Evolutionary conservation across 2,888 invertebrate species (phyloP), one percentile per base, ranked within the genome.

Genomic region (Chrysomela aeneicollis): DNA sequence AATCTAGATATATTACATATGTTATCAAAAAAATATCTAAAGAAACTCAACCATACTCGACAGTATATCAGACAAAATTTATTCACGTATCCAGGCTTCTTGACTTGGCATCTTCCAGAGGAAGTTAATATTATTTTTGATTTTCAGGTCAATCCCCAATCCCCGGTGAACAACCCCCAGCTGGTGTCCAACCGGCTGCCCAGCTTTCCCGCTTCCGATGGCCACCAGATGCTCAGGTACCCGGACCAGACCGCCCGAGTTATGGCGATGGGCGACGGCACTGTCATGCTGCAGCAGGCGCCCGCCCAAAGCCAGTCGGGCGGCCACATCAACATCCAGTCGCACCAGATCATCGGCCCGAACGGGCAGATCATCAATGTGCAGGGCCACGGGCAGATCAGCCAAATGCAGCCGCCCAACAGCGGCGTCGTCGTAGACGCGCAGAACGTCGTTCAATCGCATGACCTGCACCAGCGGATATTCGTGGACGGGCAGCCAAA

Each of bases 361-460:
- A 87, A 87, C 69, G 88, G 88, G 49, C 88, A 88, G 79, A 83
- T 88, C 54, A 87, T 88, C 61, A 87, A 87, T 37, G 84, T 88
- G 8, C 87, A 87, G 74, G 63, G 59, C 82, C 71, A 85, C 83
- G 66, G 69, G 50, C 66, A 66, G 49, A 58, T 32, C n/a, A 53
- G 30, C n/a, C 61, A 53, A 37, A 49, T 50, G 22, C 54, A 50
- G 22, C 52, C 49, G n/a, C 30, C 12, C 63, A 70, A 22, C 32
- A 35, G 1, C 59, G 75, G 73, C 42, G 73, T 76, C 63, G 71
- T 76, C 47, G 69, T 77, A 60, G 78, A 79, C 67, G 77, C 77
- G 67, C 81, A 79, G 64, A 74, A 74, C 55, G 62, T 74, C 55
- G 72, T 69, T 17, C 73, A 73, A 30, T 61, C 69, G 26, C 74